Evolutionary conservation across 2,888 invertebrate species (phyloP).

Genomic region (Pocota personata): DNA sequence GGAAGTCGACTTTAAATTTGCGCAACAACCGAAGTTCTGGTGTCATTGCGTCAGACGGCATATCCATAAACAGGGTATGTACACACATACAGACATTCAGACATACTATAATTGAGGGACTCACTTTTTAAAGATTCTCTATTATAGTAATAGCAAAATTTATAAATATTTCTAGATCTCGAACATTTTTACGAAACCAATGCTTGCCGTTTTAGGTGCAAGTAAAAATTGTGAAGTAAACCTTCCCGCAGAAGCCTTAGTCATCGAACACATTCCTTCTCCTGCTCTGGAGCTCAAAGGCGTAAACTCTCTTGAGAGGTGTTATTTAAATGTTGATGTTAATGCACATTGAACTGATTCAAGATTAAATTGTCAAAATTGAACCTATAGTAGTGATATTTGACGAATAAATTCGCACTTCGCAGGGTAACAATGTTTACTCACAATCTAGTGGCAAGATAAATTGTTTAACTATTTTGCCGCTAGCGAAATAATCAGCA

Average conservation of each 20-base stretch:
- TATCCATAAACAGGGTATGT: too few relatives aligned
- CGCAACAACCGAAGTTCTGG: too few relatives aligned
- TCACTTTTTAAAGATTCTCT: too few relatives aligned
- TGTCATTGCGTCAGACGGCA: too few relatives aligned
- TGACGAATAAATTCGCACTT: conserved; percentile 19
- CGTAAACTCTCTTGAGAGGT: not conserved
- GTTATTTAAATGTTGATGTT: not conserved
- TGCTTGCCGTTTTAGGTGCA: too few relatives aligned
- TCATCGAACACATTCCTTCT: not conserved
- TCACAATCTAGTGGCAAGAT: not conserved
- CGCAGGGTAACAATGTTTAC: conserved; percentile 4
- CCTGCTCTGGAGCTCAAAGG: not conserved
- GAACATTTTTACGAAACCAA: too few relatives aligned
- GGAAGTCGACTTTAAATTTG: too few relatives aligned
- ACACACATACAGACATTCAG: too few relatives aligned
- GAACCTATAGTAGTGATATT: not conserved
- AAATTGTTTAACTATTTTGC: conserved; percentile 35
- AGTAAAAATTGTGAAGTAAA: conserved; percentile 18
- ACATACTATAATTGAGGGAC: too few relatives aligned
- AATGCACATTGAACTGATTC: not conserved
- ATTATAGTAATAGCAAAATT: too few relatives aligned
- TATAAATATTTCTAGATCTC: too few relatives aligned
- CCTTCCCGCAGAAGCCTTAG: conserved; percentile 2
- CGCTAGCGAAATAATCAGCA: not conserved
- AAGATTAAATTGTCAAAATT: conserved; percentile 29